phyloP scores from a whole-genome alignment of 1,140 invertebrate genomes.

The Meteorus sp. region DNA sequence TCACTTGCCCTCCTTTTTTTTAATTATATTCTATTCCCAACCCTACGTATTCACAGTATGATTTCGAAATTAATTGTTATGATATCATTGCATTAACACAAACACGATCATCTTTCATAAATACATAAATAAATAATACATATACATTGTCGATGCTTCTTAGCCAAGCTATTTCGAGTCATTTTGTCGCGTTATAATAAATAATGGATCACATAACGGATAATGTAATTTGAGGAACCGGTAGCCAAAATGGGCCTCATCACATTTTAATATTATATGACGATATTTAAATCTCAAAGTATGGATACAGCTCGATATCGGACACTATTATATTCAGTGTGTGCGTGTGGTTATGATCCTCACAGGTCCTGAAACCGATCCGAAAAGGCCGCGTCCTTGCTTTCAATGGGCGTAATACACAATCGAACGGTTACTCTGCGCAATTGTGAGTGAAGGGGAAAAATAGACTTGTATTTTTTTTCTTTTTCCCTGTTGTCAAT shows the following conservation, averaged over 20 bases:
- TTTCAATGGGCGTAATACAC: neutral
- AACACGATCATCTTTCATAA: too few relatives aligned
- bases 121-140: too few relatives aligned
- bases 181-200: neutral
- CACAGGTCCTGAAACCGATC: slow-evolving; percentile 1
- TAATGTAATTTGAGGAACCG: neutral
- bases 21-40: neutral
- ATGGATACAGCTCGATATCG: neutral
- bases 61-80: neutral
- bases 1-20: slow-evolving; percentile 5
- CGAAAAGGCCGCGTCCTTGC: slow-evolving; percentile 13
- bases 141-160: too few relatives aligned
- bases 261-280: neutral
- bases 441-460: neutral
- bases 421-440: too few relatives aligned
- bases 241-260: neutral
- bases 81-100: neutral
- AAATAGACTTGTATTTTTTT: too few relatives aligned
- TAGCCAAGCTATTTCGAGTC: too few relatives aligned
- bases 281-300: too few relatives aligned
- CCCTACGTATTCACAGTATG: neutral
- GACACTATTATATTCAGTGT: neutral
- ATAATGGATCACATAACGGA: neutral
- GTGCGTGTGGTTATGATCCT: neutral
- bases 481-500: too few relatives aligned